Evolutionary conservation across 2,797 vertebrate species (phyloP), one percentile per base, ranked within the genome.

Genomic region (Peromyscus aztecus): DNA sequence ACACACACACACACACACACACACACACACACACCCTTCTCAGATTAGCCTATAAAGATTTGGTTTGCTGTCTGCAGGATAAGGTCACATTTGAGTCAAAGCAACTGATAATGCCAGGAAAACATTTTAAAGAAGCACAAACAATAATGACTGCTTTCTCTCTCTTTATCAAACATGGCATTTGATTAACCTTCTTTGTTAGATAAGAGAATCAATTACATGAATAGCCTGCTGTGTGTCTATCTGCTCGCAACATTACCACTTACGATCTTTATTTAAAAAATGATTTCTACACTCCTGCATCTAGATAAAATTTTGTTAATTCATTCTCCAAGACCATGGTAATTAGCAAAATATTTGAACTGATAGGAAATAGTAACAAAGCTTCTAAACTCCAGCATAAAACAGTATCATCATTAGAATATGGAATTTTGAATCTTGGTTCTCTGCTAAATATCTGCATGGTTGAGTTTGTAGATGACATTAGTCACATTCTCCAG

Each of bases 21-120:
- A 93, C 73, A 93, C 49, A 93, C 46, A 57, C 61, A 59, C 82
- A 61, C 40, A 13, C 27, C 23, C 9, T 77, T 94, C 76, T 97
- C 83, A 17, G 90, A 43, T 96, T 93, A 94, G 21, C 80, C 67
- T 86, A 49, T 89, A 96, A 97, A 16, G 2, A 9, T 92, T 95
- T 95, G 76, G 90, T 96, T 97, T 97, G 65, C 57, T 96, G 94
- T 88, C 85, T 94, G 84, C 43, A 93, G 90, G 21, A 95, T 95
- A 95, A 95, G 94, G 21, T 40, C 83, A 46, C 95, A 92, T 94
- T 95, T 97, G 94, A 98, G 93, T 97, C 89, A 97, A 69, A 73
- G 6, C 4, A 31, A 93, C 96, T 63, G 63, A 97, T 94, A 98
- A 97, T 29, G 27, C 88, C 46, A 89, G 31, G 93, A 95, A 97